phyloP scores from a whole-genome alignment of 1,140 invertebrate species.

The Tigriopus japonicus region DNA sequence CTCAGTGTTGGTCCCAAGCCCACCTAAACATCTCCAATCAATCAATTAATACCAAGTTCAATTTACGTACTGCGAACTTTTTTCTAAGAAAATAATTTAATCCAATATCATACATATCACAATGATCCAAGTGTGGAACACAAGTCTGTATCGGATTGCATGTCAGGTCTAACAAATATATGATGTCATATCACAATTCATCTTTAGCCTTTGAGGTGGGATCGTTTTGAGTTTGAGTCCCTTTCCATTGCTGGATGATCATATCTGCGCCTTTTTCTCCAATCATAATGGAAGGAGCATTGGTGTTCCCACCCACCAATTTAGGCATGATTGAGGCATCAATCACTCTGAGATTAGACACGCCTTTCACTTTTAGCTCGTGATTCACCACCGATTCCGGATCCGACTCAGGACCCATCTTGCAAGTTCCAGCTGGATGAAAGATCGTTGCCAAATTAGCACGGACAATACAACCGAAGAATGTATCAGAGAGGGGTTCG shows the following conservation, averaged over 20 bases:
- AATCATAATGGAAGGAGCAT: constrained; percentile 46
- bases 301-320: constrained; percentile 45
- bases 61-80: too few relatives aligned
- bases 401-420: constrained; percentile 48
- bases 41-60: too few relatives aligned
- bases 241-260: constrained; percentile 26
- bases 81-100: too few relatives aligned
- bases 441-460: constrained; percentile 46
- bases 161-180: too few relatives aligned
- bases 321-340: constrained; percentile 52
- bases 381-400: constrained; percentile 33
- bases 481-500: constrained; percentile 31
- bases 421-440: constrained; percentile 47
- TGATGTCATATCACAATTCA: too few relatives aligned
- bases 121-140: too few relatives aligned
- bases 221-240: too few relatives aligned
- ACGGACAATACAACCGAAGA: constrained; percentile 36
- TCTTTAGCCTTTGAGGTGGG: too few relatives aligned
- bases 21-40: too few relatives aligned
- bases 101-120: too few relatives aligned
- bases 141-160: too few relatives aligned
- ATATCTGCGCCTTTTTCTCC: constrained; percentile 43
- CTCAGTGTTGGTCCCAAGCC: too few relatives aligned
- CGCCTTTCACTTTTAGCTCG: constrained; percentile 37
- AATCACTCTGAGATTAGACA: constrained; percentile 38